Percentiles rank a stretch among this genome's conserved stretches.
phyloP scores from a whole-genome alignment of 37 sponge, comb jelly and placozoan genomes.

The Diacarnus erythraeanus region DNA sequence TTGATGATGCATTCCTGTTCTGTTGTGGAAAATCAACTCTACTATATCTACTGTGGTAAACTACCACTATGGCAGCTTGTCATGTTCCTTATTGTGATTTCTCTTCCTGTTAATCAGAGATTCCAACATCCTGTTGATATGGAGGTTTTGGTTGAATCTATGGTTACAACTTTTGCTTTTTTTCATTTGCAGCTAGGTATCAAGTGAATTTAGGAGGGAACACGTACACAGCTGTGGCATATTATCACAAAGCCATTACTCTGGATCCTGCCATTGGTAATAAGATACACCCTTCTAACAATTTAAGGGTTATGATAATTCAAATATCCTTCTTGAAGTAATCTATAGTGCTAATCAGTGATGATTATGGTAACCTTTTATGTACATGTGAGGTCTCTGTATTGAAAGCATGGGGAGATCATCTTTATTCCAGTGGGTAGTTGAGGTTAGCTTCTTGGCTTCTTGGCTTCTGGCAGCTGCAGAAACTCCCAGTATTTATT shows the following conservation, averaged over 20 bases:
- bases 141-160: too few relatives aligned
- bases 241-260: conserved; percentile 66
- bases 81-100: too few relatives aligned
- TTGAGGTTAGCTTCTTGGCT: conserved; percentile 17
- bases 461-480: conserved; percentile 23
- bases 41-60: too few relatives aligned
- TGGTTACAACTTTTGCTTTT: background rate
- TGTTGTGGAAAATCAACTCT: too few relatives aligned
- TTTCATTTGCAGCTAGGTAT: conserved; percentile 63
- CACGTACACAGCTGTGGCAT: conserved; percentile 27
- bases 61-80: too few relatives aligned
- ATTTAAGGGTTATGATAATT: background rate
- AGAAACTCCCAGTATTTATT: background rate
- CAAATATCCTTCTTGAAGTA: conserved; percentile 1
- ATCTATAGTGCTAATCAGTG: background rate
- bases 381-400: conserved; percentile 9
- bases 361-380: background rate
- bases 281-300: background rate
- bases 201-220: conserved; percentile 42
- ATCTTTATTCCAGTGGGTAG: background rate
- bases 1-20: too few relatives aligned
- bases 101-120: too few relatives aligned
- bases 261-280: conserved; percentile 75
- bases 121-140: too few relatives aligned
- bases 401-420: background rate